A percentile compares a stretch with the other conserved stretches of the same genome.
Evolutionary conservation across 2,797 vertebrate species (phyloP).

Genomic region (Gymnopithys bicolor): DNA sequence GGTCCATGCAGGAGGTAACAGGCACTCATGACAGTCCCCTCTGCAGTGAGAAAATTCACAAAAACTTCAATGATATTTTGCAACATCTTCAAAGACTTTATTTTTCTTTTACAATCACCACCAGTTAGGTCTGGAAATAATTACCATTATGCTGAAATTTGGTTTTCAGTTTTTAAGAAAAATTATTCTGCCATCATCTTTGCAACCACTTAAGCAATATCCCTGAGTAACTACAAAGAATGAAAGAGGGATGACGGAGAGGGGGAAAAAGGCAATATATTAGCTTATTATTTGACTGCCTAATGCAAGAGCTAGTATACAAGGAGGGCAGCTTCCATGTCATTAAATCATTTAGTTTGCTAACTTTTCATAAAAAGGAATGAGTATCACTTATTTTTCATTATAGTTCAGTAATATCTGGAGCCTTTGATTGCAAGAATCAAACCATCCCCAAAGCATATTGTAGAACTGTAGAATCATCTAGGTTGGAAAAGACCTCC

Average conservation of each 20-base stretch:
- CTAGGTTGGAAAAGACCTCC: too few relatives aligned
- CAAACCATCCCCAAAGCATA: not conserved
- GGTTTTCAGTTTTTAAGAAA: constrained; percentile 52
- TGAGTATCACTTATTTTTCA: not conserved
- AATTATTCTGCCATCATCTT: constrained; percentile 7
- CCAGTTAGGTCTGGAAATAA: constrained; percentile 29
- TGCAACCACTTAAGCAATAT: not conserved
- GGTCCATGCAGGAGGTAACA: not conserved
- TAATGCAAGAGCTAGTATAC: not conserved
- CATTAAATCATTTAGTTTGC: not conserved
- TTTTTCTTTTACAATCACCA: constrained; percentile 30
- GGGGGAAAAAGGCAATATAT: not conserved
- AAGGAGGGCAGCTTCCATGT: not conserved
- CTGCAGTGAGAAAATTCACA: not conserved
- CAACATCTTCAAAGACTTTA: constrained; percentile 28
- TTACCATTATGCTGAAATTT: constrained; percentile 2
- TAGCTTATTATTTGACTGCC: not conserved
- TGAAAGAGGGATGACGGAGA: not conserved
- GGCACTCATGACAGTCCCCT: not conserved
- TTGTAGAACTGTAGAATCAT: too few relatives aligned
- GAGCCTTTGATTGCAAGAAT: not conserved
- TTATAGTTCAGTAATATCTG: not conserved
- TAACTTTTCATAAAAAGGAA: not conserved
- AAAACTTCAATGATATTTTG: constrained; percentile 19
- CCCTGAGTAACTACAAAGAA: constrained; percentile 15